Conservation (phyloP, 1,140 invertebrate genomes). For the Heliconius eleuchia region DNA sequence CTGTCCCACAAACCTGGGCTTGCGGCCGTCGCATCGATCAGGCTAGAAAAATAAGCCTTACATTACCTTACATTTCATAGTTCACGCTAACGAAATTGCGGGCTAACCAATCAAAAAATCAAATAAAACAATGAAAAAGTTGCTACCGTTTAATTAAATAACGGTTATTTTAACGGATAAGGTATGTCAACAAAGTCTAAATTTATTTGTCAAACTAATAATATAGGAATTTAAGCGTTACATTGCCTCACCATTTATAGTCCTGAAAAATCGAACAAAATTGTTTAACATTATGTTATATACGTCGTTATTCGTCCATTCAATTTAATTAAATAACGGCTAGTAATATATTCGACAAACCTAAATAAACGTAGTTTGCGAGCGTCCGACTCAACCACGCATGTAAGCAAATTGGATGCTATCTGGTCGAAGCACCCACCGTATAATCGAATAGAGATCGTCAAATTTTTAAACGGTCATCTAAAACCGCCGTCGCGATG, state of each 20-base stretch:
- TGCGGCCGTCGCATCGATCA: background rate
- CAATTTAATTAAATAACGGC: background rate
- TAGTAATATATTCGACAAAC: background rate
- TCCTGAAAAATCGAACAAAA: background rate
- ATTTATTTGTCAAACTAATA: too few species aligned
- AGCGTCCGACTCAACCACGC: background rate
- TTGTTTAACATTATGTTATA: background rate
- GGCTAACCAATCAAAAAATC: background rate
- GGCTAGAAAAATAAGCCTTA: background rate
- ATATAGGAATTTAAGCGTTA: too few species aligned
- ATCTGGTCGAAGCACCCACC: constrained; percentile 16
- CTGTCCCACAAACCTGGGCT: too few species aligned
- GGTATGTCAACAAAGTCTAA: background rate
- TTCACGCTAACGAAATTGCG: too few species aligned
- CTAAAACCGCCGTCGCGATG: background rate
- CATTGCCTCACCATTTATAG: too few species aligned
- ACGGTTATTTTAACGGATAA: background rate
- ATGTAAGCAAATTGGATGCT: constrained; percentile 1
- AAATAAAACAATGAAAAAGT: background rate
- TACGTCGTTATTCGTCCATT: too few species aligned
- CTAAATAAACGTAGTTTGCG: constrained; percentile 3
- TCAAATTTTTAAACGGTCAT: constrained; percentile 1
- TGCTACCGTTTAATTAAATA: background rate
- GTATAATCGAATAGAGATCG: constrained; percentile 13
- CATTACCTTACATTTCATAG: too few species aligned